A percentile compares a stretch with the other conserved stretches of the same genome.
Evolutionary conservation across 2,113 vertebrate genomes (phyloP).

Genomic region (Peromyscus maniculatus): DNA sequence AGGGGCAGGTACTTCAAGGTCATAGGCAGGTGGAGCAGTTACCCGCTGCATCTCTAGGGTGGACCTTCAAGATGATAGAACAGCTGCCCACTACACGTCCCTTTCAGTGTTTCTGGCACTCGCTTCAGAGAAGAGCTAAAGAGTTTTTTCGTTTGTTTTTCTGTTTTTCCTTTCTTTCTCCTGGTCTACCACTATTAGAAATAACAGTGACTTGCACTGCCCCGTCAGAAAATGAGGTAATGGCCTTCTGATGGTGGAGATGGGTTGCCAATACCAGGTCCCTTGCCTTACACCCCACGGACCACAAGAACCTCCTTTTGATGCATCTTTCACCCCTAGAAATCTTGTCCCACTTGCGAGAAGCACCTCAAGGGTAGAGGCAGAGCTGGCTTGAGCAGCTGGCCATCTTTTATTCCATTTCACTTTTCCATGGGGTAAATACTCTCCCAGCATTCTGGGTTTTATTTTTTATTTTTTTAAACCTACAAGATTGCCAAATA

Average conservation of each 20-base stretch:
- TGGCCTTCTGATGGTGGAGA: neutral
- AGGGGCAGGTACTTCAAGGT: too few species aligned
- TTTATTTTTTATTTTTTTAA: neutral
- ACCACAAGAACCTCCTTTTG: neutral
- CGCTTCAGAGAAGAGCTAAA: neutral
- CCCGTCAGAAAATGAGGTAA: neutral
- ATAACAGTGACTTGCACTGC: neutral
- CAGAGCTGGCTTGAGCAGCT: accelerated
- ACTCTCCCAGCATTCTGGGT: neutral
- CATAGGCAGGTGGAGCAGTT: too few species aligned
- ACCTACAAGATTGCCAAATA: conserved; percentile 23
- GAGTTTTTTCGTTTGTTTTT: neutral
- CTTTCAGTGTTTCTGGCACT: neutral
- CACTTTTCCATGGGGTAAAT: neutral
- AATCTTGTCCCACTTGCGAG: neutral
- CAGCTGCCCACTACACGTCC: neutral
- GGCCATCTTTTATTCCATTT: neutral
- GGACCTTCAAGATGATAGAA: too few species aligned
- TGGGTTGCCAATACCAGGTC: too few species aligned
- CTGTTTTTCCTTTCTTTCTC: neutral
- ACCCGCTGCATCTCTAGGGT: too few species aligned
- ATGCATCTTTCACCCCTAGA: neutral
- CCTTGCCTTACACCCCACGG: too few species aligned
- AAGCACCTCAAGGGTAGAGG: accelerated
- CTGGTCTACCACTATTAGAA: neutral